A percentile compares a stretch with the other conserved stretches of the same genome.
Evolutionary conservation across 2,113 vertebrate species (phyloP).

Genomic region (Hystrix brachyura): DNA sequence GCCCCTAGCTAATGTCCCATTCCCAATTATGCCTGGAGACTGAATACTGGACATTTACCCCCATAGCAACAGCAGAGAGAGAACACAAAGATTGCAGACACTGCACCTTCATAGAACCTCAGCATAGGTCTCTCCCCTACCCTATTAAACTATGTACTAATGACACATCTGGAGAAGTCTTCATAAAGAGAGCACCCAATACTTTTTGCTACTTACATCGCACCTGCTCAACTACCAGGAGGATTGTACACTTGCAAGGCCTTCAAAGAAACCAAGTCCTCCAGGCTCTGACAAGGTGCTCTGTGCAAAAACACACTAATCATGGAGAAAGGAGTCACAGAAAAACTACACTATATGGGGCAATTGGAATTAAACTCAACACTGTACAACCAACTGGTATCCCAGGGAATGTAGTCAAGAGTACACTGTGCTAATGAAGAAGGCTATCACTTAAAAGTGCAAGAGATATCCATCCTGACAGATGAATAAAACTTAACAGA

Average conservation of each 20-base stretch:
- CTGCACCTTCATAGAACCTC: not conserved
- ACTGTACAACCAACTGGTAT: not conserved
- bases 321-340: not conserved
- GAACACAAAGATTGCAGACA: not conserved
- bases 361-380: not conserved
- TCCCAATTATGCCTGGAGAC: not conserved
- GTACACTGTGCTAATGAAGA: not conserved
- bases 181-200: not conserved
- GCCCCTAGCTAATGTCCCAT: not conserved
- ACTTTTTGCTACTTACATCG: not conserved
- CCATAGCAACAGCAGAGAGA: not conserved
- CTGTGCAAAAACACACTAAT: not conserved
- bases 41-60: not conserved
- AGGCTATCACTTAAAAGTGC: not conserved
- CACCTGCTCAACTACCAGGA: not conserved
- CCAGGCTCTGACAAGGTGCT: not conserved
- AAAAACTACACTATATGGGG: not conserved
- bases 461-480: not conserved
- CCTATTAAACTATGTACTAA: not conserved
- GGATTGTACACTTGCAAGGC: not conserved
- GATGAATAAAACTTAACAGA: not conserved
- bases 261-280: not conserved
- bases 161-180: not conserved
- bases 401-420: not conserved
- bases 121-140: not conserved